Evolutionary conservation across 2,113 vertebrate genomes (phyloP), one percentile per base, ranked within the genome.

Genomic region (Hiodon alosoides): DNA sequence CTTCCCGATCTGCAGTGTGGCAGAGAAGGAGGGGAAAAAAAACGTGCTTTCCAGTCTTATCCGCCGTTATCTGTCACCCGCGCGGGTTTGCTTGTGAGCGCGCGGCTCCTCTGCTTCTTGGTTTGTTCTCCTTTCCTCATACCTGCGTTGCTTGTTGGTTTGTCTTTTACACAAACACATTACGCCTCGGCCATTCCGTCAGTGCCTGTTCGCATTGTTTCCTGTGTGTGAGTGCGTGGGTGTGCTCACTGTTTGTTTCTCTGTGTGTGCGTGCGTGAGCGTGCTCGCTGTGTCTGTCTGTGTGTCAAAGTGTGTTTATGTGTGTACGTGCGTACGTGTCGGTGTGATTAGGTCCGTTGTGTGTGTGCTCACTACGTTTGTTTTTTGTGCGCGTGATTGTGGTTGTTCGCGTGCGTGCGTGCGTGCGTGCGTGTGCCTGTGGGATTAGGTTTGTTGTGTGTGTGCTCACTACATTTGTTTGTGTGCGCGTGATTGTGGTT

Each of bases 221-320:
- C 7, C n/a, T 13, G 66, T 68, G 48, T 61, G 31, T 55, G 60
- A 79, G 85, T 87, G 75, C 13, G n/a, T 70, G 79, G 79, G 59
- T 2, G 4, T 72, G 64, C 65, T 70, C 77, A 77, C 79, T 76
- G 82, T 52, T 79, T 76, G 3, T 16, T 78, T 69, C 48, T 7
- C 69, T 70, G 69, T 76, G 58, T 77, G 72, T 70, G 74, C 60
- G 75, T 47, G 52, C 64, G 60, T 79, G 59, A 1, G 2, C 70
- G 58, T 67, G 66, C 76, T 31, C 74, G 80, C 76, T 83, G 57
- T 79, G 79, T 11, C 72, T 74, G 67, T 76, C 55, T 74, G 67
- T 70, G 73, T 67, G 76, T 47, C 51, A 57, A 52, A 76, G 54
- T 16, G 31, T 31, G 31, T 31, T 31, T 31, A 31, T 31, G 31